Base-by-base conservation (phyloP, 2,888 invertebrate species). In the Meganola albula region DNA sequence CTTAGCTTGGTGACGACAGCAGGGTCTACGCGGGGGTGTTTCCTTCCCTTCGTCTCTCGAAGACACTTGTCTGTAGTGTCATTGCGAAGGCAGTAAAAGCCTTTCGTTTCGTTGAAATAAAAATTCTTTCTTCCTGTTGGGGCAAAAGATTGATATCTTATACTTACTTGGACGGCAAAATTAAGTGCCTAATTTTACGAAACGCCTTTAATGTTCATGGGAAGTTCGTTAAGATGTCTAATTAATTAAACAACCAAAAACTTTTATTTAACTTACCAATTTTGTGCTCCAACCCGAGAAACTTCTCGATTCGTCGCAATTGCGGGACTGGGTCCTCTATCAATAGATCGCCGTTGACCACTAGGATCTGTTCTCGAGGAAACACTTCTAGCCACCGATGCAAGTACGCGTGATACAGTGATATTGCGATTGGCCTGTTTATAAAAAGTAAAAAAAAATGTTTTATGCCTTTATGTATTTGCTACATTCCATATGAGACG, bases 71-170 rank as follows among this genome's bases (percentile, higher is more conserved):
- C 90, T 53, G 93, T 90, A 48, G 92, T 92, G 74, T 95, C 93
- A 78, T 95, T 91, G 62, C 95, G 87, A 63, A 95, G 86, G 74
- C 98, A 98, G 80, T 94, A 98, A 85, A 99, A 97, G 39, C 98
- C 97, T 77, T 98, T 97, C 9, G 96, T 97, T 79, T 93, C 93
- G 84, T 99, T 98, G 86, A 96, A 99, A 83, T 97, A 97, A 78
- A 99, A 96, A 78, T 97, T 95, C 72, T 94, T 93, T 58, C 92
- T 89, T 32, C 91, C 91, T 85, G 71, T 70, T 47, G 24, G 31
- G 32, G 49, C 29, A 41, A 44, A 23, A 12, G 2, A 24, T 11
- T 1, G 2, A 14, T 16, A 6, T 1, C n/a, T 2, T 25, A n/a
- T 13, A 12, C 16, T 16, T 5, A 16, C 16, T 16, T 16, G 6